A percentile compares a stretch with the other conserved stretches of the same genome.
phyloP scores from a whole-genome alignment of 2,797 vertebrate species.

The Podarcis lilfordi region DNA sequence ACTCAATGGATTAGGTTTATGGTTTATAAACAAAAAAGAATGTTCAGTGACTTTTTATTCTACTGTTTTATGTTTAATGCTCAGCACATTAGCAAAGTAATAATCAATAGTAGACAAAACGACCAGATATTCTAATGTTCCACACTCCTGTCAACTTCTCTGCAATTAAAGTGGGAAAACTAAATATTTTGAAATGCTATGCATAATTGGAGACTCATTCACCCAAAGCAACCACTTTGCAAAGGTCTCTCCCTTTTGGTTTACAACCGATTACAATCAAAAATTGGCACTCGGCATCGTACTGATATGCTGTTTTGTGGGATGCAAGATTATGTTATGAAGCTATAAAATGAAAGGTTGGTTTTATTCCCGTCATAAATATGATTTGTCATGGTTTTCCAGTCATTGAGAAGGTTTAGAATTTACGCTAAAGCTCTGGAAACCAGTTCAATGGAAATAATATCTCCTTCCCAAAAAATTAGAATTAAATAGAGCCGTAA shows the following conservation, averaged over 20 bases:
- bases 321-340: constrained; percentile 71
- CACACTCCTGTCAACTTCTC: constrained; percentile 67
- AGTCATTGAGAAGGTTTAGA: constrained; percentile 59
- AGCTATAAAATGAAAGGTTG: constrained; percentile 66
- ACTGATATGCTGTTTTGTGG: constrained; percentile 58
- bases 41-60: constrained; percentile 56
- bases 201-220: constrained; percentile 75
- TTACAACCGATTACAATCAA: constrained; percentile 76
- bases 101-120: constrained; percentile 75
- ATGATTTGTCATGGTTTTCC: constrained; percentile 75
- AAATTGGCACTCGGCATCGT: constrained; percentile 58
- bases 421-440: constrained; percentile 46
- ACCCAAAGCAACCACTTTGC: constrained; percentile 78
- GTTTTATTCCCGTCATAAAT: constrained; percentile 74
- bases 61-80: constrained; percentile 66
- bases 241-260: constrained; percentile 74
- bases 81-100: constrained; percentile 71
- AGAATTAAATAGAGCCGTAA: constrained; percentile 17
- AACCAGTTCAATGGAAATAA: constrained; percentile 27
- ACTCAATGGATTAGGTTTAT: constrained; percentile 43
- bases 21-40: constrained; percentile 61
- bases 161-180: constrained; percentile 69
- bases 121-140: constrained; percentile 69
- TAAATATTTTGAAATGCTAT: constrained; percentile 77
- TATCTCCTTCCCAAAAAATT: constrained; percentile 1